These are phyloP conservation scores for Andricus grossulariae DNA, from an alignment of 1,140 invertebrate species.

Conservation along the genomic window DNA sequence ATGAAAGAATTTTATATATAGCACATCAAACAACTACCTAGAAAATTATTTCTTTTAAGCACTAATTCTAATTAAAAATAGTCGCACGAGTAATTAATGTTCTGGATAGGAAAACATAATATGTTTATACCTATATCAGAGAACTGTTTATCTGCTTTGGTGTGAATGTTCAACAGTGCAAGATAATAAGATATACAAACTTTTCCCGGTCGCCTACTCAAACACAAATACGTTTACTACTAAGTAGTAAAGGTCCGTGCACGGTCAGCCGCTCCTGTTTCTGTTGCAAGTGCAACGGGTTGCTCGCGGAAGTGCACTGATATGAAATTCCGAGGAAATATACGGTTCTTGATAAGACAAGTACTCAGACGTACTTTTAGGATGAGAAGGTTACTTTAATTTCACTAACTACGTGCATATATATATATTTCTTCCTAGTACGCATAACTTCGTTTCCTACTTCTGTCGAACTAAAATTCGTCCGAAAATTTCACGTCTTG, in stretches of 20 bases:
- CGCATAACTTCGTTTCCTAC: not conserved
- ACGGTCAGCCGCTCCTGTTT: not conserved
- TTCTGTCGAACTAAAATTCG: not conserved
- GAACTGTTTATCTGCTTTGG: too few relatives aligned
- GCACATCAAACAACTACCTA: too few relatives aligned
- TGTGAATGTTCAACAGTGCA: not conserved
- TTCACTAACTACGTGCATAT: slow-evolving; percentile 17
- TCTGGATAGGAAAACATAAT: too few relatives aligned
- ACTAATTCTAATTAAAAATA: too few relatives aligned
- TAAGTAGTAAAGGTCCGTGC: slow-evolving; percentile 9
- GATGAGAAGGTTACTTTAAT: slow-evolving; percentile 3
- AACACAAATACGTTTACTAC: not conserved
- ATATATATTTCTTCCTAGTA: not conserved
- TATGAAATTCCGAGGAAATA: slow-evolving; percentile 9
- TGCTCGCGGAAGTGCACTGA: slow-evolving; percentile 20
- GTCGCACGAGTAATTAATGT: too few relatives aligned
- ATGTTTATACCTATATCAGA: too few relatives aligned
- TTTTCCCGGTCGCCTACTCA: not conserved
- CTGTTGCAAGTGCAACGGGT: not conserved
- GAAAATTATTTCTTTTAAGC: too few relatives aligned
- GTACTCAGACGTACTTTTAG: not conserved
- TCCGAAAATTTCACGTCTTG: not conserved
- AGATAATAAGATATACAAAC: not conserved
- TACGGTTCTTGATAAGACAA: slow-evolving; percentile 13
- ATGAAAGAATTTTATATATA: too few relatives aligned